Percentiles rank a stretch among this genome's conserved stretches.
These are phyloP conservation scores for Paratilapia polleni DNA, from an alignment of 2,113 vertebrate genomes.

Conservation along the genomic window DNA sequence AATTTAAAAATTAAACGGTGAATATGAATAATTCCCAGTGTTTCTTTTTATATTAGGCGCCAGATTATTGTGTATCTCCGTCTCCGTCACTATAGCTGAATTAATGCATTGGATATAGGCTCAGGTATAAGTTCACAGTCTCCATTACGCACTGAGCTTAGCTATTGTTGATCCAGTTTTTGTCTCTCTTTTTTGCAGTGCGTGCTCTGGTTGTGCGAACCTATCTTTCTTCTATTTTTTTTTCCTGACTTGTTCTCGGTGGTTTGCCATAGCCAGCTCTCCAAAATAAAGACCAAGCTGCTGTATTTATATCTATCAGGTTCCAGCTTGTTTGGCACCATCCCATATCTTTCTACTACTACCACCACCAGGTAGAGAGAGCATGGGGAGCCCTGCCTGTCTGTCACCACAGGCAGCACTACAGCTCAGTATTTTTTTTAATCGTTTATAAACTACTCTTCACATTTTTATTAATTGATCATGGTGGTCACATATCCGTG, in stretches of 20 bases:
- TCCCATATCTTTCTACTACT: conserved; percentile 33
- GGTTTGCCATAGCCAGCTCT: background rate
- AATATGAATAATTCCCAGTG: background rate
- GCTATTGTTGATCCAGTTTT: conserved; percentile 47
- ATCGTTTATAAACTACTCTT: background rate
- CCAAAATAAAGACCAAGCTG: conserved; percentile 9
- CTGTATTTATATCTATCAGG: conserved; percentile 39
- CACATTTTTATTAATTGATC: background rate
- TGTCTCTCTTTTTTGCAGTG: background rate
- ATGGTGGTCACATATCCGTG: conserved; percentile 21
- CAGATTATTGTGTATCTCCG: background rate
- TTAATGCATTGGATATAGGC: background rate
- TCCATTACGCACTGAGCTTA: conserved; percentile 27
- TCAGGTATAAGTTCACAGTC: conserved; percentile 4
- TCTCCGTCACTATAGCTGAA: background rate
- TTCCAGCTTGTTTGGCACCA: conserved; percentile 64
- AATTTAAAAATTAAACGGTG: background rate
- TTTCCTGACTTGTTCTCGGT: background rate
- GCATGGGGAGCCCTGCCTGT: conserved; percentile 3
- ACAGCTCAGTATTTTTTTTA: background rate
- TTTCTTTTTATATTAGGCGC: background rate
- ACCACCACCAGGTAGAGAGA: conserved; percentile 35
- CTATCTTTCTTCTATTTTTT: background rate
- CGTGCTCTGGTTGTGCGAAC: background rate
- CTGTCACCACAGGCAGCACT: conserved; percentile 28